Percentiles rank a stretch among this genome's conserved stretches.
Conservation (phyloP, 2,797 vertebrate genomes). For the Sciaenops ocellatus region DNA sequence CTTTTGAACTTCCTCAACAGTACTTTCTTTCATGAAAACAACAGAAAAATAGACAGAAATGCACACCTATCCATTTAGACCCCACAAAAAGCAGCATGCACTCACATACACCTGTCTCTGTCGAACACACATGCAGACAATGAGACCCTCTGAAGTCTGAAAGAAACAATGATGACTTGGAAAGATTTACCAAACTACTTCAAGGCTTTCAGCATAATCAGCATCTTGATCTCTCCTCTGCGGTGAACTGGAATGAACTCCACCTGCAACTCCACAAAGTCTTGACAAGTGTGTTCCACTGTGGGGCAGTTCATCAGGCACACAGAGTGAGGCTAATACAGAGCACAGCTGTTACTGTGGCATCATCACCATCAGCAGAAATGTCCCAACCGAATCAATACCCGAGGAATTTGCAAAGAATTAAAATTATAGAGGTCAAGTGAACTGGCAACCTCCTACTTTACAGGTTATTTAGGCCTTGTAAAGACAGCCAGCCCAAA, state of each 20-base stretch:
- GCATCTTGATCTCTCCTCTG: slow-evolving; percentile 28
- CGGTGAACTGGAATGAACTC: slow-evolving; percentile 24
- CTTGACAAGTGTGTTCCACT: background rate
- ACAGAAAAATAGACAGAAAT: slow-evolving; percentile 28
- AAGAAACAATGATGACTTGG: too few species aligned
- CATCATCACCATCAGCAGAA: background rate
- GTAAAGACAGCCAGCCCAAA: too few species aligned
- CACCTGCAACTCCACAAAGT: slow-evolving; percentile 1
- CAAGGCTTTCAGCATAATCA: slow-evolving; percentile 49
- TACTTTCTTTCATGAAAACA: slow-evolving; percentile 15
- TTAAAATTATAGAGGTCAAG: background rate
- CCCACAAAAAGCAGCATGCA: slow-evolving; percentile 40
- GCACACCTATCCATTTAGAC: slow-evolving; percentile 44
- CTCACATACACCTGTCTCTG: slow-evolving; percentile 22
- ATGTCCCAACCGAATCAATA: background rate
- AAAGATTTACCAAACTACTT: slow-evolving; percentile 27
- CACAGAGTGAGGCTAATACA: background rate
- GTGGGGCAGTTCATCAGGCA: slow-evolving; percentile 12
- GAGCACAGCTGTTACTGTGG: background rate
- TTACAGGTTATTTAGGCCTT: background rate
- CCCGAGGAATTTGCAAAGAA: background rate
- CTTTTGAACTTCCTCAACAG: slow-evolving; percentile 40
- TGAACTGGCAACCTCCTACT: background rate
- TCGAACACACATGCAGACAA: slow-evolving; percentile 37
- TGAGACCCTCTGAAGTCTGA: slow-evolving; percentile 1